Conservation (phyloP, 2,888 invertebrate genomes). For the Oscheius sp. region DNA sequence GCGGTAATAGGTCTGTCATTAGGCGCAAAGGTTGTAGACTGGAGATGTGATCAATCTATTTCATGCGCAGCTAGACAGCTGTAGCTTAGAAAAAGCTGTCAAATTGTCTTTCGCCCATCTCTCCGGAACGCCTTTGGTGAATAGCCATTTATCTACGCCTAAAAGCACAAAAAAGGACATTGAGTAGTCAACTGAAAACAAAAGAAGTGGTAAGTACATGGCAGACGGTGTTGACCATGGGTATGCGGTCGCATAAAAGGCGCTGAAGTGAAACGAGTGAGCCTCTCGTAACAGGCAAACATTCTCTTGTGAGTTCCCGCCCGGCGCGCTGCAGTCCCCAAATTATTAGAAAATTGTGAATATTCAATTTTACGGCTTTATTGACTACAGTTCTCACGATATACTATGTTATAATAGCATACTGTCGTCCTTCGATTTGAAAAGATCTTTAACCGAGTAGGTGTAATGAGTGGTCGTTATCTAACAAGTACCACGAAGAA, state of each 20-base stretch:
- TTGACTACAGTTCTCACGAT: too few species aligned
- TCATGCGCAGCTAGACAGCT: conserved; percentile 9
- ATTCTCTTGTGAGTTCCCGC: conserved; percentile 25
- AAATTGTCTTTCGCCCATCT: not conserved
- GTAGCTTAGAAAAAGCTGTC: not conserved
- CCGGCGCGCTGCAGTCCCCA: conserved; percentile 5
- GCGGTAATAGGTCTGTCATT: not conserved
- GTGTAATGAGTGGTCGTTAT: too few species aligned
- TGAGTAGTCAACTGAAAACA: too few species aligned
- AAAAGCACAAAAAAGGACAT: conserved; percentile 3
- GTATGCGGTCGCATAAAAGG: conserved; percentile 30
- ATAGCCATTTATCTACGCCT: conserved; percentile 15
- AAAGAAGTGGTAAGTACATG: conserved; percentile 17
- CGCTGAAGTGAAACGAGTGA: conserved; percentile 29
- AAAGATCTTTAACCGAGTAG: too few species aligned
- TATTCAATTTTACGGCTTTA: too few species aligned
- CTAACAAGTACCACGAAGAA: too few species aligned
- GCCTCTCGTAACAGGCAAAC: conserved; percentile 31
- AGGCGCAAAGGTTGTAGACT: not conserved
- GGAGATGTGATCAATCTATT: conserved; percentile 10
- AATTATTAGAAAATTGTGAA: conserved; percentile 12
- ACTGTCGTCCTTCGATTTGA: not conserved
- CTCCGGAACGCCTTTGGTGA: not conserved
- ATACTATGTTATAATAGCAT: too few species aligned
- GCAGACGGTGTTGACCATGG: conserved; percentile 20